These are phyloP conservation scores for Anthonomus grandis DNA, from an alignment of 1,140 invertebrate genomes.

Conservation along the genomic window DNA sequence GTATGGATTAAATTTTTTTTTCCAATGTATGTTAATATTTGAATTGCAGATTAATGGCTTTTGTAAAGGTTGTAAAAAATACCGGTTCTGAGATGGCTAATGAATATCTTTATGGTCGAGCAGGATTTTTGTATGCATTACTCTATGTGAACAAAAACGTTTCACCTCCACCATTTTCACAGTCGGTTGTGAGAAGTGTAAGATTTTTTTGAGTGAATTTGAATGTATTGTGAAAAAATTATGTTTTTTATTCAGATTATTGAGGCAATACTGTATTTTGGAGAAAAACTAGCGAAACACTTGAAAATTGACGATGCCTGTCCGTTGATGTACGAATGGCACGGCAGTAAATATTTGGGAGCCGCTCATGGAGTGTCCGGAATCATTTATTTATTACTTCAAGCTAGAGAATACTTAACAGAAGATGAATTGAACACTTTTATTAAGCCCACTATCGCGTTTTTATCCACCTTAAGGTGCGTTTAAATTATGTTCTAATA, in stretches of 20 bases:
- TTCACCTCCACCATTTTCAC: slow-evolving; percentile 49
- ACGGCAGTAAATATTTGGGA: slow-evolving; percentile 82
- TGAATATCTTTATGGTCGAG: slow-evolving; percentile 82
- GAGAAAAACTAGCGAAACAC: slow-evolving; percentile 56
- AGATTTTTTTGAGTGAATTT: slow-evolving; percentile 13
- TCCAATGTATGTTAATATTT: not conserved
- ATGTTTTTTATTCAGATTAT: slow-evolving; percentile 42
- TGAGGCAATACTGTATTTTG: slow-evolving; percentile 62
- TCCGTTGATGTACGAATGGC: slow-evolving; percentile 82
- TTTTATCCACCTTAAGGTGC: slow-evolving; percentile 54
- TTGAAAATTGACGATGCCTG: slow-evolving; percentile 48
- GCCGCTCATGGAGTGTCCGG: slow-evolving; percentile 85
- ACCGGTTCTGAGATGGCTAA: slow-evolving; percentile 60
- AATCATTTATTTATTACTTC: slow-evolving; percentile 77
- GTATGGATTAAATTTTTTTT: slow-evolving; percentile 41
- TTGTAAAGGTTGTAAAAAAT: slow-evolving; percentile 54
- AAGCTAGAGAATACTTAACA: slow-evolving; percentile 58
- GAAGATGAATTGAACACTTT: slow-evolving; percentile 53
- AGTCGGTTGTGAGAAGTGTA: slow-evolving; percentile 53
- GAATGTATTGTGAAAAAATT: not conserved
- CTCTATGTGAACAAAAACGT: slow-evolving; percentile 66
- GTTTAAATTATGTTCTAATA: too few species aligned
- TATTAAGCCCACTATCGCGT: slow-evolving; percentile 64
- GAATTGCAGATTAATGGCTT: slow-evolving; percentile 52
- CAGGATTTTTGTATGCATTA: slow-evolving; percentile 78